phyloP scores from a whole-genome alignment of 2,888 invertebrate genomes.

The Drepanosiphum platanoidis region DNA sequence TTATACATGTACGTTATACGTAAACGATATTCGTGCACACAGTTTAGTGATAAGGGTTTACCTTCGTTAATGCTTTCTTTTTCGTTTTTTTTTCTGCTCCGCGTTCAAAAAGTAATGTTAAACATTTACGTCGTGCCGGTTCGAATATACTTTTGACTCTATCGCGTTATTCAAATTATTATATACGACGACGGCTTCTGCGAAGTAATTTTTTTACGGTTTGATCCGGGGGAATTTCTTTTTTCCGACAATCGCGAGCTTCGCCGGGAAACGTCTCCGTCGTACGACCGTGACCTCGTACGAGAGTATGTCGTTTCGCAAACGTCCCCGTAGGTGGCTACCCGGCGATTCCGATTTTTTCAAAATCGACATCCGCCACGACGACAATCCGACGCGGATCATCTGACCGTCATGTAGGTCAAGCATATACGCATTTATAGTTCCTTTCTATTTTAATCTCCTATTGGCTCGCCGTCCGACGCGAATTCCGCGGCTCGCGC shows the following conservation, averaged over 20 bases:
- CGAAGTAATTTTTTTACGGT: background rate
- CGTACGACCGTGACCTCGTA: too few relatives aligned
- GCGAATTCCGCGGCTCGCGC: background rate
- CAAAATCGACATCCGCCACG: too few relatives aligned
- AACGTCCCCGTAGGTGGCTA: too few relatives aligned
- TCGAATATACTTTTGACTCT: background rate
- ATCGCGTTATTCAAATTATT: background rate
- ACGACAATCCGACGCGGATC: too few relatives aligned
- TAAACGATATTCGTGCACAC: too few relatives aligned
- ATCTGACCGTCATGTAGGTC: background rate
- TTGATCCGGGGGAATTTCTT: too few relatives aligned
- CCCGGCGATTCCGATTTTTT: too few relatives aligned
- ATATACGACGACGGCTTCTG: background rate
- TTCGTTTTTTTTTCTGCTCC: background rate
- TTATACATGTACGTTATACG: background rate
- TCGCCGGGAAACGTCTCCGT: too few relatives aligned
- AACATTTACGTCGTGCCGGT: background rate
- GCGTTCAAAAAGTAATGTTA: background rate
- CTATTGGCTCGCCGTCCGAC: background rate
- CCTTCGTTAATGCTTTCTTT: background rate
- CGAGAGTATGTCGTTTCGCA: too few relatives aligned
- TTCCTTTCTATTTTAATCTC: slow-evolving; percentile 11
- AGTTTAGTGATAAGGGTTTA: background rate
- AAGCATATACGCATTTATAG: background rate
- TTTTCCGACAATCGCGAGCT: too few relatives aligned